phyloP scores from a whole-genome alignment of 2,797 vertebrate genomes.

The Uromys caudimaculatus region DNA sequence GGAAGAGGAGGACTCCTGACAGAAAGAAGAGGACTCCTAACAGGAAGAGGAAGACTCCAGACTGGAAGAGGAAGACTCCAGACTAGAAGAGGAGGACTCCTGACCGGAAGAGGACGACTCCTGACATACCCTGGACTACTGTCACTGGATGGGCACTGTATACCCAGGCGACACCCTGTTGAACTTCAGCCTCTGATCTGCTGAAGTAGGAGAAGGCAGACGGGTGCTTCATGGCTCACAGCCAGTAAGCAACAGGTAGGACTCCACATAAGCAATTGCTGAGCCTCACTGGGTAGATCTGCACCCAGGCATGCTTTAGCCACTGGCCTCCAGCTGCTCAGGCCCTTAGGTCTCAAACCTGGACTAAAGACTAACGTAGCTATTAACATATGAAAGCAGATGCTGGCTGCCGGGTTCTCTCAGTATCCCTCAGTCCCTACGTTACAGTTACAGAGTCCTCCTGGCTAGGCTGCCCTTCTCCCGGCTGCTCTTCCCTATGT shows the following conservation, averaged over 20 bases:
- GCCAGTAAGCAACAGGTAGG: background rate
- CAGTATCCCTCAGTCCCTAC: too few relatives aligned
- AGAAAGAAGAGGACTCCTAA: too few relatives aligned
- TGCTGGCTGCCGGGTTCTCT: background rate
- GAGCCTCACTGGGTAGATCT: background rate
- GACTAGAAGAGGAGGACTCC: too few relatives aligned
- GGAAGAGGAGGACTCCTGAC: background rate
- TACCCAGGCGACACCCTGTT: background rate
- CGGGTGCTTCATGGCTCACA: background rate
- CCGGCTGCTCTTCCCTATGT: background rate
- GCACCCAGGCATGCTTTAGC: background rate
- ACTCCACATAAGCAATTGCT: background rate
- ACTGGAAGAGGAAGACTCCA: too few relatives aligned
- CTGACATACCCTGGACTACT: background rate
- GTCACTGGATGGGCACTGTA: background rate
- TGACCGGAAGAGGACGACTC: too few relatives aligned
- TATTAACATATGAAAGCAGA: background rate
- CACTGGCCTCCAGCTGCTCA: background rate
- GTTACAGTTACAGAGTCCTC: background rate
- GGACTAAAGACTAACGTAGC: background rate
- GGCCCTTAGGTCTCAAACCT: background rate
- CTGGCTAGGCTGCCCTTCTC: background rate
- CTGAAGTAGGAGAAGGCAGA: background rate
- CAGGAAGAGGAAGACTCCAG: too few relatives aligned
- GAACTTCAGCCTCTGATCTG: background rate